Conservation (phyloP, 2,888 invertebrate species). For the Lasioglossum villosulum region DNA sequence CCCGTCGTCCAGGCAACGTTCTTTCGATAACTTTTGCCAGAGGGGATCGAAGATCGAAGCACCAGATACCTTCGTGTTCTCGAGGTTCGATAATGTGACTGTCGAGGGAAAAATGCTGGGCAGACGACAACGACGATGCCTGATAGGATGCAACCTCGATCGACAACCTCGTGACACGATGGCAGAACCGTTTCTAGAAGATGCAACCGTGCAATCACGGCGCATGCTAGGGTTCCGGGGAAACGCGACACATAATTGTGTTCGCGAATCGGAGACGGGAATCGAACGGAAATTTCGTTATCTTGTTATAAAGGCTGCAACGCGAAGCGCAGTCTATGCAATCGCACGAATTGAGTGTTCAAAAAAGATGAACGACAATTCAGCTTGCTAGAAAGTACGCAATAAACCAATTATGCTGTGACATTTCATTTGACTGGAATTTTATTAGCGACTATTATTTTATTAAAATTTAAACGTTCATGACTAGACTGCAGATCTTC, state of each 20-base stretch:
- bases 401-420: not conserved
- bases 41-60: not conserved
- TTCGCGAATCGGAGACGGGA: not conserved
- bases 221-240: not conserved
- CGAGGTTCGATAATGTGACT: conserved; percentile 7
- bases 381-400: not conserved
- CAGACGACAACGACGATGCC: not conserved
- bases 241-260: not conserved
- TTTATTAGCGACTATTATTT: not conserved
- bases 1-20: not conserved
- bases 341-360: not conserved
- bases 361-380: not conserved
- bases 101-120: not conserved
- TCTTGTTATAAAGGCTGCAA: not conserved
- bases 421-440: too few species aligned
- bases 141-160: conserved; percentile 4
- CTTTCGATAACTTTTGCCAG: not conserved
- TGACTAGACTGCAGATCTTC: too few species aligned
- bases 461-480: not conserved
- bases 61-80: not conserved
- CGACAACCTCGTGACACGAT: conserved; percentile 10
- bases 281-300: conserved; percentile 9
- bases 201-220: not conserved
- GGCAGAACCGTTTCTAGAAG: conserved; percentile 6
- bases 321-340: not conserved